A percentile compares a stretch with the other conserved stretches of the same genome.
phyloP scores from a whole-genome alignment of 2,113 vertebrate species.

The Neodontobutis hainanensis region DNA sequence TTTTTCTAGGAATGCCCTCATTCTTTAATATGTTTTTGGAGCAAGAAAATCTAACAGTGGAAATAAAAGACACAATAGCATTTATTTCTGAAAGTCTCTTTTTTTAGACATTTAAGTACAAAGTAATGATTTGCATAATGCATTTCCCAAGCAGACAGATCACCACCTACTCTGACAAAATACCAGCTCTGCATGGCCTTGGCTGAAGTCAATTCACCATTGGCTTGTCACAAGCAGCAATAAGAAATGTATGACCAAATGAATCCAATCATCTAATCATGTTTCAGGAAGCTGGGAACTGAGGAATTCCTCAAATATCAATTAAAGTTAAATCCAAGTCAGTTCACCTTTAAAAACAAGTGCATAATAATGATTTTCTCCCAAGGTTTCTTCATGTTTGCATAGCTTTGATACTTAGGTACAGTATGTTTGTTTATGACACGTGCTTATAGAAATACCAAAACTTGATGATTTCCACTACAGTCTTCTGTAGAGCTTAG shows the following conservation, averaged over 20 bases:
- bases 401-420: too few species aligned
- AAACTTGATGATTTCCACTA: too few species aligned
- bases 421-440: too few species aligned
- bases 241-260: not conserved
- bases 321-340: not conserved
- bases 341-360: too few species aligned
- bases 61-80: conserved; percentile 49
- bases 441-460: too few species aligned
- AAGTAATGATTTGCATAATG: conserved; percentile 4
- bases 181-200: not conserved
- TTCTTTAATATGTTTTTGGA: conserved; percentile 35
- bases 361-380: too few species aligned
- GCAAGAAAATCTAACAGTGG: conserved; percentile 27
- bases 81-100: conserved; percentile 23
- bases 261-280: not conserved
- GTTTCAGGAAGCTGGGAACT: too few species aligned
- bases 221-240: conserved; percentile 6
- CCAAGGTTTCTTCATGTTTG: too few species aligned
- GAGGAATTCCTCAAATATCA: not conserved
- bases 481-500: too few species aligned
- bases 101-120: not conserved
- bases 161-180: not conserved
- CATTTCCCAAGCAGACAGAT: too few species aligned
- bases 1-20: conserved; percentile 39
- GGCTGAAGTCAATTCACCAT: not conserved